These are phyloP conservation scores for Merops nubicus DNA, from an alignment of 2,113 vertebrate genomes.

Conservation along the genomic window DNA sequence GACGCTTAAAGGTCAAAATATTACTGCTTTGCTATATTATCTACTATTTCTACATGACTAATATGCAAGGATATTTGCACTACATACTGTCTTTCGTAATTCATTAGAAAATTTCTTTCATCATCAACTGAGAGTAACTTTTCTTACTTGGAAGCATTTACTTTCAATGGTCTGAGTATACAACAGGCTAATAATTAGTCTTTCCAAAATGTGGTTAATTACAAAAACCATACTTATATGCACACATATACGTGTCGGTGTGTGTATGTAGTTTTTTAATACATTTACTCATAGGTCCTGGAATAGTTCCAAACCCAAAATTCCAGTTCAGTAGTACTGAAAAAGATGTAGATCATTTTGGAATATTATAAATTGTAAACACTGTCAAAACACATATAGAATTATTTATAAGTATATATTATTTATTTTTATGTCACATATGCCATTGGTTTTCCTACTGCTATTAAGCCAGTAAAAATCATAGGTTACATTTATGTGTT, in stretches of 20 bases:
- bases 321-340: background rate
- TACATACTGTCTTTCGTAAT: background rate
- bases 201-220: background rate
- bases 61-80: background rate
- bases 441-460: background rate
- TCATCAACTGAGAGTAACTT: background rate
- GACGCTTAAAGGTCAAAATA: background rate
- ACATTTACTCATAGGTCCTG: background rate
- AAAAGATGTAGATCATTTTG: background rate
- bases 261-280: background rate
- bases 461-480: background rate
- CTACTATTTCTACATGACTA: background rate
- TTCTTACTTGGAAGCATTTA: background rate
- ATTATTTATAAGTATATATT: background rate
- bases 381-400: background rate
- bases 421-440: background rate
- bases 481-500: background rate
- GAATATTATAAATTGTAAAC: background rate
- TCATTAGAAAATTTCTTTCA: background rate
- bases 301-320: background rate
- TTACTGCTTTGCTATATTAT: background rate
- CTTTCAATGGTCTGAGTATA: background rate
- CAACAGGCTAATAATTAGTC: background rate
- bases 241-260: fast-evolving
- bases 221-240: background rate